Base-by-base conservation (phyloP, 2,113 vertebrate species). In the Phaethornis superciliosus region DNA sequence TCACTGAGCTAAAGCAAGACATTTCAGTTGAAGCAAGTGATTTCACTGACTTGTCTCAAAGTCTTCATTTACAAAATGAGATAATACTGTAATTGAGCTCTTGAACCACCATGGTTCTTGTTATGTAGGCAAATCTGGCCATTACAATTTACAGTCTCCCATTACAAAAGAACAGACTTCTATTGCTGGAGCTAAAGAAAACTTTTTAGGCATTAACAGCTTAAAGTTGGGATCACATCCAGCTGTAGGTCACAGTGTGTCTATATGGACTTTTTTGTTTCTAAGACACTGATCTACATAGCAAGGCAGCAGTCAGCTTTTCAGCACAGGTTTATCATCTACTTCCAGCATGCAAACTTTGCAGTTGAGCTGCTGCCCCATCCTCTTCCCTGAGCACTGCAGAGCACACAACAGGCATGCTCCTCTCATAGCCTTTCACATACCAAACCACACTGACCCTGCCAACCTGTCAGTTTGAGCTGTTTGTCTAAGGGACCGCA, bases 1-100 rank as follows among this genome's bases (percentile, higher is more conserved):
- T 81, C 32, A 5, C 23, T 56, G 69, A 88, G 67, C 59, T 70
- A 80, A 72, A 76, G 42, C 64, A 85, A 89, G 63, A 23, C 51
- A 84, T 88, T 90, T 70, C 89, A 89, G 71, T 56, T 4, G 2
- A 75, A 95, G 75, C 65, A 72, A 93, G 64, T 81, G 1, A 91
- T 93, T 87, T 87, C 67, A 79, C 60, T 82, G 75, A 85, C 81
- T 91, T 9, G 6, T 76, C 70, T 94, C 65, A 46, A 67, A 90
- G 67, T 51, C 67, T 80, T 82, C 63, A 88, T 89, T 91, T 94
- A 47, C 51, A 85, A 80, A 95, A 85, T 32, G n/a, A 89, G 81
- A 59, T 74, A 93, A 89, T 85, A 55, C 42, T 52, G 76, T 81
- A 82, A 91, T 85, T 91, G 93, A 91, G 28, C 49, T 88, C 58